These are phyloP conservation scores for Watsonalla binaria DNA, from an alignment of 2,888 invertebrate species.

Conservation along the genomic window DNA sequence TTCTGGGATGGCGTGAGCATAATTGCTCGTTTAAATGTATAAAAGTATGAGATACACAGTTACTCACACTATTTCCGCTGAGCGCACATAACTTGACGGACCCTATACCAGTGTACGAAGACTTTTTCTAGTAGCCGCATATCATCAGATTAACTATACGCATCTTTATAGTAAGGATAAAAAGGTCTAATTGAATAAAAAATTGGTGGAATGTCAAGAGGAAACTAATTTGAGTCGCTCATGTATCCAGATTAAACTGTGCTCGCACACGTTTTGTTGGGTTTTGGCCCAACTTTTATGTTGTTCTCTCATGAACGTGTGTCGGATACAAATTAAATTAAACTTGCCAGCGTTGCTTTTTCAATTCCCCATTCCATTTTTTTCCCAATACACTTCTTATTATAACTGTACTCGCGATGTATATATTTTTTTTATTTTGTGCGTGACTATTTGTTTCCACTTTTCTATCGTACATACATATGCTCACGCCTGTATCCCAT, in stretches of 20 bases:
- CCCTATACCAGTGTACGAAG: too few species aligned
- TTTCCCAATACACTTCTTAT: neutral
- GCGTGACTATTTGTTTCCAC: too few species aligned
- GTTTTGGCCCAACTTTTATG: slow-evolving; percentile 15
- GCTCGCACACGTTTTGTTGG: slow-evolving; percentile 10
- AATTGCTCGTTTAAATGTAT: too few species aligned
- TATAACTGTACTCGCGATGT: too few species aligned
- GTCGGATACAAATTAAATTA: slow-evolving; percentile 26
- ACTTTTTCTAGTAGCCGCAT: slow-evolving; percentile 1
- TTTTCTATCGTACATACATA: too few species aligned
- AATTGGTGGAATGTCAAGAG: slow-evolving; percentile 38
- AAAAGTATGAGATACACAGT: too few species aligned
- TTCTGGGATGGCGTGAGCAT: too few species aligned
- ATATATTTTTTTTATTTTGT: too few species aligned
- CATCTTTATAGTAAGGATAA: slow-evolving; percentile 3
- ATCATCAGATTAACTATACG: neutral
- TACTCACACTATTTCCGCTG: too few species aligned
- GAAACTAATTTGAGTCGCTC: slow-evolving; percentile 40
- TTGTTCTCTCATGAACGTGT: slow-evolving; percentile 15
- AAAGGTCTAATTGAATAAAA: slow-evolving; percentile 42
- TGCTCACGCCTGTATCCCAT: too few species aligned
- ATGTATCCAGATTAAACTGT: slow-evolving; percentile 40
- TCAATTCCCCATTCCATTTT: neutral
- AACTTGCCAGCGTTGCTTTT: slow-evolving; percentile 18
- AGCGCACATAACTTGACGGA: slow-evolving; percentile 1